These are phyloP conservation scores for Grammomys surdaster DNA, from an alignment of 2,113 vertebrate genomes.

Conservation along the genomic window DNA sequence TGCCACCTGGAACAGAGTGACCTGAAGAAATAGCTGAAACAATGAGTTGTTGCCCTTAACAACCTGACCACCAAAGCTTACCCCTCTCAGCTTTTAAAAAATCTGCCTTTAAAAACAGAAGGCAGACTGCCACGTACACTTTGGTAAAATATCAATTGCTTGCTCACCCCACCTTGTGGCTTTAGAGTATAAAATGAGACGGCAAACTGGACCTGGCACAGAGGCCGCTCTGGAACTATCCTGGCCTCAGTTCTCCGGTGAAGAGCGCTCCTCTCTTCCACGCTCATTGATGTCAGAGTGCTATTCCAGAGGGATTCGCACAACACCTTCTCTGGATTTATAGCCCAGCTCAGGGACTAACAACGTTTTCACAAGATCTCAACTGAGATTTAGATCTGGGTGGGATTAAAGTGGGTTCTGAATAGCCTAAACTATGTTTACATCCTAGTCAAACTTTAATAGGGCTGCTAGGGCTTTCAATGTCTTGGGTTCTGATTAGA, in stretches of 20 bases:
- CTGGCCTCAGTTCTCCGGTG: neutral
- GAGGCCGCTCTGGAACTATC: neutral
- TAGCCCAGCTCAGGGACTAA: neutral
- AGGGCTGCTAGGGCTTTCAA: neutral
- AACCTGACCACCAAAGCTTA: neutral
- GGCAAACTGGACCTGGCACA: neutral
- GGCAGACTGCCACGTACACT: neutral
- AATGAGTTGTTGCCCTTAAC: neutral
- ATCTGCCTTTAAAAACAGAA: neutral
- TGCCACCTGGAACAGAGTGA: neutral
- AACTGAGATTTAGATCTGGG: neutral
- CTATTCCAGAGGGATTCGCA: neutral
- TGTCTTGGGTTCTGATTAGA: neutral
- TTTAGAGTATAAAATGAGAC: neutral
- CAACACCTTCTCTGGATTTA: neutral
- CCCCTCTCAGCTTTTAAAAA: neutral
- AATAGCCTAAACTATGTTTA: neutral
- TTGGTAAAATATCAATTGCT: neutral
- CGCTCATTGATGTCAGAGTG: neutral
- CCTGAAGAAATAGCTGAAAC: neutral
- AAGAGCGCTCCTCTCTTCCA: neutral
- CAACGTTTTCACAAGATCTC: neutral
- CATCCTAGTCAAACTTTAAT: neutral
- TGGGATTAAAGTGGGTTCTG: slow-evolving; percentile 28
- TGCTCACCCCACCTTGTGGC: neutral